Conservation (phyloP, 2,113 vertebrate species). For the Hemiprocne comata region DNA sequence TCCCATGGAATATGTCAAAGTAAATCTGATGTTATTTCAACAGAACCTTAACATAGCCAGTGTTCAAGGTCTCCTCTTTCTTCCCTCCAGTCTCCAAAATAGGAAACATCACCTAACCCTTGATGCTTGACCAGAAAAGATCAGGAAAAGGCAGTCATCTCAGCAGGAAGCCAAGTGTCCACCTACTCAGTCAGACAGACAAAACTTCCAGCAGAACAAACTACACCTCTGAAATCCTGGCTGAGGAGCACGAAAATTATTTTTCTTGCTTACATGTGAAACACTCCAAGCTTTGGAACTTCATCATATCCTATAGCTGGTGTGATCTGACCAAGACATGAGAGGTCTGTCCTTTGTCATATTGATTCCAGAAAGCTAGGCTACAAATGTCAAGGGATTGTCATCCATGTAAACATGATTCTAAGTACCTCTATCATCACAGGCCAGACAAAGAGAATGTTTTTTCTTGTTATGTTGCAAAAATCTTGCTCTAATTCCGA, state of each 20-base stretch:
- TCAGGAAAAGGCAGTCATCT: not conserved
- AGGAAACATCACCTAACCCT: not conserved
- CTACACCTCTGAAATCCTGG: not conserved
- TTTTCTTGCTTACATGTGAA: not conserved
- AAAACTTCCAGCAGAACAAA: not conserved
- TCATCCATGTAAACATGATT: accelerated
- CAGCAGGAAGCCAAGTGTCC: not conserved
- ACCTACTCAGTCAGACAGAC: not conserved
- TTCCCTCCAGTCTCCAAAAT: not conserved
- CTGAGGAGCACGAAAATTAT: not conserved
- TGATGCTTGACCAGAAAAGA: not conserved
- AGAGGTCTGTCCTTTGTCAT: not conserved
- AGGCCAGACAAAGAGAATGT: not conserved
- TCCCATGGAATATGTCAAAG: slow-evolving; percentile 45
- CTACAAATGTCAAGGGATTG: not conserved
- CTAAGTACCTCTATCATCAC: not conserved
- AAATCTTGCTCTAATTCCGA: not conserved
- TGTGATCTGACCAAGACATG: accelerated
- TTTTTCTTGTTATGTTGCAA: not conserved
- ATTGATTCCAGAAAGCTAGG: not conserved
- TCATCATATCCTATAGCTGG: not conserved
- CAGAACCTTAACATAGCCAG: not conserved
- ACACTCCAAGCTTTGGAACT: not conserved
- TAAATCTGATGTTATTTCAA: slow-evolving; percentile 48
- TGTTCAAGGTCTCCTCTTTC: not conserved